These are phyloP conservation scores for Xanthia icteritia DNA, from an alignment of 2,888 invertebrate species.

Conservation along the genomic window DNA sequence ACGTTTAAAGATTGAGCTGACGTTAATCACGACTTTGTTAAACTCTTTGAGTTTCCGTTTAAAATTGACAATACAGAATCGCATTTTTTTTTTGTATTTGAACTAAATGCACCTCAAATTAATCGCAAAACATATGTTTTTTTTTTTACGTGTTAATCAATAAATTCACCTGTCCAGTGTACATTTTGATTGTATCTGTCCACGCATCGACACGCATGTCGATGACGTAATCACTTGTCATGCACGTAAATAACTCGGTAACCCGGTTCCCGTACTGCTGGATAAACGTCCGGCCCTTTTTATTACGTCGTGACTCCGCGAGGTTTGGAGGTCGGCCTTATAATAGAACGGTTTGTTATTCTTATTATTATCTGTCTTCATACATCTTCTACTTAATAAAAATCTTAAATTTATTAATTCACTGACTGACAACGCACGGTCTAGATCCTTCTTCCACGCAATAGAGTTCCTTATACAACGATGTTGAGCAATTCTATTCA, in stretches of 20 bases:
- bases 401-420: background rate
- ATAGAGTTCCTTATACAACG: no score
- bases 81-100: no score
- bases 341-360: slow-evolving; percentile 45
- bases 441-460: no score
- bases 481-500: background rate
- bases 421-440: background rate
- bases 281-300: slow-evolving; percentile 64
- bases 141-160: background rate
- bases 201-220: slow-evolving; percentile 43
- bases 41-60: background rate
- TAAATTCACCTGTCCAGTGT: background rate
- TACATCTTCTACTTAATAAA: slow-evolving; percentile 4
- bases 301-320: slow-evolving; percentile 44
- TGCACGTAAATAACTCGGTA: slow-evolving; percentile 74
- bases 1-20: background rate
- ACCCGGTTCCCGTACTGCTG: slow-evolving; percentile 71
- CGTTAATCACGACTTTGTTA: no score
- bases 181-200: slow-evolving; percentile 29
- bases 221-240: slow-evolving; percentile 72
- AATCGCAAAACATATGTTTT: background rate
- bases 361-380: slow-evolving; percentile 30
- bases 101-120: background rate
- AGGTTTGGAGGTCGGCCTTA: slow-evolving; percentile 54
- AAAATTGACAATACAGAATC: no score